Conservation (phyloP, 2,113 vertebrate species). For the Burhinus bistriatus region DNA sequence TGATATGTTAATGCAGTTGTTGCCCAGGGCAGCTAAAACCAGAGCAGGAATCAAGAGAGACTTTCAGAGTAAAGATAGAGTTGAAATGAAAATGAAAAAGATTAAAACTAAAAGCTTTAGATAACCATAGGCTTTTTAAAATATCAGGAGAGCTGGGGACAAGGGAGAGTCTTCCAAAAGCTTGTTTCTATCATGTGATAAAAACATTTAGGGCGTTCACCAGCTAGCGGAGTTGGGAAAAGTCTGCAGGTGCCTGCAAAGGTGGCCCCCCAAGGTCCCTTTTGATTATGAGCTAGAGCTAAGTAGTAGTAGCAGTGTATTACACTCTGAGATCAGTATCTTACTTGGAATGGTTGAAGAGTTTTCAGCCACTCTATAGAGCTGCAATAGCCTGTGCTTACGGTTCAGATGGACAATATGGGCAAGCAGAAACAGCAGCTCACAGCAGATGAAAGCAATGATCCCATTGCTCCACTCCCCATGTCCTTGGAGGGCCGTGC, state of each 20-base stretch:
- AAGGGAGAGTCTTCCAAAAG: background rate
- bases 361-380: background rate
- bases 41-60: background rate
- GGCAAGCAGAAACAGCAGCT: background rate
- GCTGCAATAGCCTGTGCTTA: background rate
- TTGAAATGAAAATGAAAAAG: background rate
- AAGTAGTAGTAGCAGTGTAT: background rate
- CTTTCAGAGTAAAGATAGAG: background rate
- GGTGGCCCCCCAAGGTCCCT: too few relatives aligned
- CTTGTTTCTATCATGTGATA: background rate
- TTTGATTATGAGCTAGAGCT: background rate
- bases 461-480: background rate
- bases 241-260: background rate
- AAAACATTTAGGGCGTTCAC: background rate
- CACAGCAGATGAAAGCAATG: background rate
- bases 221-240: background rate
- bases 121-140: background rate
- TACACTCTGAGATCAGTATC: background rate
- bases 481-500: background rate
- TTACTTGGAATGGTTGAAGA: background rate
- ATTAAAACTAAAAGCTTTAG: background rate
- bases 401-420: fast-evolving
- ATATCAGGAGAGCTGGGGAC: background rate
- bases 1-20: background rate
- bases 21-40: background rate